A percentile compares a stretch with the other conserved stretches of the same genome.
phyloP scores from a whole-genome alignment of 1,140 invertebrate species.

The Drosophila erecta region DNA sequence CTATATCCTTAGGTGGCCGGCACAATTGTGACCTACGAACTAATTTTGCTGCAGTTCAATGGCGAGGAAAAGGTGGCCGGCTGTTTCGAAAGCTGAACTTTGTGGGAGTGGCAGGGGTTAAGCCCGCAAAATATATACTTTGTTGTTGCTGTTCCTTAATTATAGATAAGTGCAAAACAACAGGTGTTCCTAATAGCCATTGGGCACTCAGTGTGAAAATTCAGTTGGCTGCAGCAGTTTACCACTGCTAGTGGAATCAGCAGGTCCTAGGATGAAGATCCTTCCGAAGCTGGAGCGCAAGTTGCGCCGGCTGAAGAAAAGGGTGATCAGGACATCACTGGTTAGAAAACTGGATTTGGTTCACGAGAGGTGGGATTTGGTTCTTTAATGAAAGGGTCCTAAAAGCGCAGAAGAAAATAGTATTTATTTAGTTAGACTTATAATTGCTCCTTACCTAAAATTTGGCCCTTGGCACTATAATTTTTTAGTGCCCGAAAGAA shows the following conservation, averaged over 20 bases:
- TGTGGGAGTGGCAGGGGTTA: conserved; percentile 16
- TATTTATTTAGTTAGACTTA: no score
- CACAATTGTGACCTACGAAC: conserved; percentile 89
- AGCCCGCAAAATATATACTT: conserved; percentile 42
- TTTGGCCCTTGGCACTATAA: neutral
- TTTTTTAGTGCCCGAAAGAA: conserved; percentile 38
- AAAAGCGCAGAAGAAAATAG: no score
- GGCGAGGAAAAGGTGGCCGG: conserved; percentile 61
- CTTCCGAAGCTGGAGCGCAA: conserved; percentile 51
- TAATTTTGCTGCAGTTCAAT: conserved; percentile 89
- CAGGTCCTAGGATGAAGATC: conserved; percentile 54
- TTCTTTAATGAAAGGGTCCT: no score
- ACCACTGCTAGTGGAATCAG: conserved; percentile 3
- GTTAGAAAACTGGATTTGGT: conserved; percentile 56
- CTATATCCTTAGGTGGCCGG: conserved; percentile 87
- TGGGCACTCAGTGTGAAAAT: neutral
- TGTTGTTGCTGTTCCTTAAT: conserved; percentile 52
- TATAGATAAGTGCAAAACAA: conserved; percentile 79
- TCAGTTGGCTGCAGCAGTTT: conserved; percentile 32
- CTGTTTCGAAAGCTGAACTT: conserved; percentile 56
- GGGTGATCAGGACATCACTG: conserved; percentile 38
- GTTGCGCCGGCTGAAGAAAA: conserved; percentile 48
- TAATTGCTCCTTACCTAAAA: neutral
- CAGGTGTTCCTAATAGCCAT: conserved; percentile 68
- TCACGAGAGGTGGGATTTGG: conserved; percentile 39